These are phyloP conservation scores for Parauchenoglanis ngamensis DNA, from an alignment of 2,797 vertebrate species.

Conservation along the genomic window DNA sequence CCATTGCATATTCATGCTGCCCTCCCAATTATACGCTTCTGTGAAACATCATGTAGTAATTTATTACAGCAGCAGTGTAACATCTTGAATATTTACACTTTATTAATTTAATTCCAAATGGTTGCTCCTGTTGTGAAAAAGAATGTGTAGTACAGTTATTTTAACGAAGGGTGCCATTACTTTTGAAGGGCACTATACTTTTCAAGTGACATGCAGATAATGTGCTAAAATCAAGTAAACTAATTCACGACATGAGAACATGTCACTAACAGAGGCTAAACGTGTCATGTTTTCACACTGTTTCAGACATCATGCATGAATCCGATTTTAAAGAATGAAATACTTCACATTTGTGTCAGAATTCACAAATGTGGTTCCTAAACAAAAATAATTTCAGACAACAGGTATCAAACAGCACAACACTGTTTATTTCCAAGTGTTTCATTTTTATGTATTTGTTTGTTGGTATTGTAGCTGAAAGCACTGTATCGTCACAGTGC, in stretches of 20 bases:
- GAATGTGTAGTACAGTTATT: background rate
- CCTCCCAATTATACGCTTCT: background rate
- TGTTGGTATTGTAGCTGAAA: background rate
- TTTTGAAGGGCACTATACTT: background rate
- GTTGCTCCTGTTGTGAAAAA: background rate
- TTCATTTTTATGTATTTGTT: background rate
- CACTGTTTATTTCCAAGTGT: background rate
- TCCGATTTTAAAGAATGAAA: background rate
- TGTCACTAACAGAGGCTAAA: background rate
- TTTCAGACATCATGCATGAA: background rate
- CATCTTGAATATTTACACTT: background rate
- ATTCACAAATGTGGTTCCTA: background rate
- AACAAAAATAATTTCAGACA: background rate
- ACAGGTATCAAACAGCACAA: background rate
- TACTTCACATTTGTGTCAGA: background rate
- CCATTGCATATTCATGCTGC: background rate
- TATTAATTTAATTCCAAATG: background rate
- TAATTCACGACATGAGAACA: background rate
- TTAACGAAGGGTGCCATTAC: background rate
- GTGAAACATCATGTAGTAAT: background rate
- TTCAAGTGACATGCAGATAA: background rate
- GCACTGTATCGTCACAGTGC: background rate
- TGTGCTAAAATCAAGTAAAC: background rate
- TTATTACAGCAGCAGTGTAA: background rate
- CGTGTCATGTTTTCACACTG: background rate